These are phyloP conservation scores for Simalia tracyae DNA, from an alignment of 2,797 vertebrate genomes.

Conservation along the genomic window DNA sequence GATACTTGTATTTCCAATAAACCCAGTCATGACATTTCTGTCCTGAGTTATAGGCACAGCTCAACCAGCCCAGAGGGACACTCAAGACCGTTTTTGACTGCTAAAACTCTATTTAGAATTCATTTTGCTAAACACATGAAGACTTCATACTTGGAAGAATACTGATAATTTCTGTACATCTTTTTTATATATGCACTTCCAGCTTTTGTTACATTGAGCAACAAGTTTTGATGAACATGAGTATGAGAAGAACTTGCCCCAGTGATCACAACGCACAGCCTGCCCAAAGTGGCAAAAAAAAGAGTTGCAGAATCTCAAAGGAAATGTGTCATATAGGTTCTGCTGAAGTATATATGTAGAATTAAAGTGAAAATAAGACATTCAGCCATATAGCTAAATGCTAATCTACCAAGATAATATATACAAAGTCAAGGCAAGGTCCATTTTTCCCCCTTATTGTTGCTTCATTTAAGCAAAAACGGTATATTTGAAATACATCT, in stretches of 20 bases:
- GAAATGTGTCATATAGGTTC: background rate
- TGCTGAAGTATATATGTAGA: background rate
- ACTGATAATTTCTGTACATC: background rate
- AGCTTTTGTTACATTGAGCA: background rate
- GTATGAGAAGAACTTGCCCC: background rate
- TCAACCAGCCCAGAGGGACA: background rate
- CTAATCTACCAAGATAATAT: background rate
- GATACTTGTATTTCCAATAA: background rate
- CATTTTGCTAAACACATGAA: background rate
- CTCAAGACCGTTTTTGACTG: background rate
- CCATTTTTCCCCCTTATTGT: background rate
- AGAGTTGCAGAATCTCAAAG: background rate
- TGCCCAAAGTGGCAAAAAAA: background rate
- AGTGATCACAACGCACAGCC: background rate
- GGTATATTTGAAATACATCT: background rate
- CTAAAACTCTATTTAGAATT: background rate
- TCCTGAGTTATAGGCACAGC: background rate
- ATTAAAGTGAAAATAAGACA: background rate
- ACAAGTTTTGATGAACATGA: background rate
- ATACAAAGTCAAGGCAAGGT: background rate
- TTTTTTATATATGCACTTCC: background rate
- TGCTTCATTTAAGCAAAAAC: background rate
- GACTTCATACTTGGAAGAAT: background rate
- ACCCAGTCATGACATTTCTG: background rate
- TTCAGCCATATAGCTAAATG: background rate